phyloP scores from a whole-genome alignment of 1,140 invertebrate species.

The Sycophila sp. region DNA sequence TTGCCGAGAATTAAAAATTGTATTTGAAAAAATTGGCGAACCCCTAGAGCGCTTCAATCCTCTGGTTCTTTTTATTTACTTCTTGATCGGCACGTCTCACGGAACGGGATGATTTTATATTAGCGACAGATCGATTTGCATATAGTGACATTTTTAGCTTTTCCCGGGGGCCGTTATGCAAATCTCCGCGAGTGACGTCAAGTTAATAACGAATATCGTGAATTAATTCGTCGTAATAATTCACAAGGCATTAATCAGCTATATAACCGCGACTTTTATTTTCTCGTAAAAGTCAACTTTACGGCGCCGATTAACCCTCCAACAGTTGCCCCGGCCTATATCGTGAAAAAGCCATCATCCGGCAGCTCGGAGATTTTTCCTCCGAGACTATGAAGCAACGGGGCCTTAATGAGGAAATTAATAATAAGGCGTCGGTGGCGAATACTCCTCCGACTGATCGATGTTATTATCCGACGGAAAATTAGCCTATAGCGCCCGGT shows the following conservation, averaged over 20 bases:
- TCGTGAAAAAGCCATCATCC: not conserved
- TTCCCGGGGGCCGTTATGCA: too few relatives aligned
- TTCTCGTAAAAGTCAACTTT: not conserved
- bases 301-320: not conserved
- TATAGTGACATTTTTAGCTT: too few relatives aligned
- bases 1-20: too few relatives aligned
- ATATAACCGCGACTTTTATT: constrained; percentile 2
- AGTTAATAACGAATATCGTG: not conserved
- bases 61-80: too few relatives aligned
- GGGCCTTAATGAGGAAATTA: constrained; percentile 19
- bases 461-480: constrained; percentile 12
- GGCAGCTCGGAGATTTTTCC: not conserved
- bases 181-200: too few relatives aligned
- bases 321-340: too few relatives aligned
- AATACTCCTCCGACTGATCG: not conserved
- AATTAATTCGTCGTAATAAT: constrained; percentile 2
- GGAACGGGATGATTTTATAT: too few relatives aligned
- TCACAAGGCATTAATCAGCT: not conserved
- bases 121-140: too few relatives aligned
- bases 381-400: not conserved
- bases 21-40: too few relatives aligned
- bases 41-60: too few relatives aligned
- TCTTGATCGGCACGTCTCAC: too few relatives aligned
- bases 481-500: not conserved
- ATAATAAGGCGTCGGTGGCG: not conserved